Percentiles rank a stretch among this genome's conserved stretches.
phyloP scores from a whole-genome alignment of 2,113 vertebrate genomes.

The Phyllopteryx taeniolatus region DNA sequence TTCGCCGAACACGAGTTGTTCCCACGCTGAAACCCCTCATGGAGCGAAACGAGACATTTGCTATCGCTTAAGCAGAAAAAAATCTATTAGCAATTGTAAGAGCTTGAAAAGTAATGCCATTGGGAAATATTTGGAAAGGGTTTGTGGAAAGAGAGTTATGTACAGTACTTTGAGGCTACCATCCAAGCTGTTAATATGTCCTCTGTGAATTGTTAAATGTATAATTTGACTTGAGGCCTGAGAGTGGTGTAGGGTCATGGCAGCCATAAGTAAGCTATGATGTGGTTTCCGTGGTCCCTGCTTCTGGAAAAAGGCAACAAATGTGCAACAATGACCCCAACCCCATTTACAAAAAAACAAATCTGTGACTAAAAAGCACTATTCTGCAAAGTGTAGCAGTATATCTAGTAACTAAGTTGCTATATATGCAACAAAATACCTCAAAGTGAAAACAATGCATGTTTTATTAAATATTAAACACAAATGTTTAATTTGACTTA shows the following conservation, averaged over 20 bases:
- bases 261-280: neutral
- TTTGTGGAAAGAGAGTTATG: slow-evolving; percentile 7
- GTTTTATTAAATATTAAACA: too few relatives aligned
- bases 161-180: slow-evolving; percentile 7
- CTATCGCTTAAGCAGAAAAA: neutral
- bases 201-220: slow-evolving; percentile 9
- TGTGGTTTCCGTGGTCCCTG: slow-evolving; percentile 21
- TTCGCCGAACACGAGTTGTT: slow-evolving; percentile 19
- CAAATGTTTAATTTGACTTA: too few relatives aligned
- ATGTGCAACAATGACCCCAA: slow-evolving; percentile 36
- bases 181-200: slow-evolving; percentile 11
- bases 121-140: neutral
- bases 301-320: slow-evolving; percentile 15
- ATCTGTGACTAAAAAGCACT: too few relatives aligned
- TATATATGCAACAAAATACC: too few relatives aligned
- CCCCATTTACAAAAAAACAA: slow-evolving; percentile 1
- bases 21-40: slow-evolving; percentile 22
- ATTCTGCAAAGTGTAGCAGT: too few relatives aligned
- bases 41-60: neutral
- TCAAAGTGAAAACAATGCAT: too few relatives aligned
- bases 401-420: too few relatives aligned
- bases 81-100: neutral
- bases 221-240: slow-evolving; percentile 14
- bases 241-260: neutral
- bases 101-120: slow-evolving; percentile 2